A percentile compares a stretch with the other conserved stretches of the same genome.
phyloP scores from a whole-genome alignment of 2,113 vertebrate genomes.

The Syngnathus typhle region DNA sequence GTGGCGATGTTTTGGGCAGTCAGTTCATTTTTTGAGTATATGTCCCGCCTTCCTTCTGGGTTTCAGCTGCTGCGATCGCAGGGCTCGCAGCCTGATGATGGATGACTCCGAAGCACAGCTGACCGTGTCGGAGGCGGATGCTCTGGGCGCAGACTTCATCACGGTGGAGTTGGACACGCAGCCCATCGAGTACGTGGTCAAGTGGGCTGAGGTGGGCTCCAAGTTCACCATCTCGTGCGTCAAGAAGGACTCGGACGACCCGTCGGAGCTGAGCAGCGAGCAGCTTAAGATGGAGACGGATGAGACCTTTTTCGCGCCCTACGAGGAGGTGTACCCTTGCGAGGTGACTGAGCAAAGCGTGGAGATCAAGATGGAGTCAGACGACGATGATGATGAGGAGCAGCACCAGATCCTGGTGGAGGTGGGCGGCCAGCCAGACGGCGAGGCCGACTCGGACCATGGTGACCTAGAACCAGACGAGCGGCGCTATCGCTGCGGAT shows the following conservation, averaged over 20 bases:
- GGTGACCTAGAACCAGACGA: slow-evolving; percentile 46
- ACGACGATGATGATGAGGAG: slow-evolving; percentile 52
- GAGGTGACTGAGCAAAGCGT: slow-evolving; percentile 68
- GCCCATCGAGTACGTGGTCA: slow-evolving; percentile 74
- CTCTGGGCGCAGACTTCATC: slow-evolving; percentile 71
- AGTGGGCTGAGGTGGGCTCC: slow-evolving; percentile 72
- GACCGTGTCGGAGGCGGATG: slow-evolving; percentile 62
- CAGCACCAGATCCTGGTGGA: slow-evolving; percentile 57
- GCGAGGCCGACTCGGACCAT: slow-evolving; percentile 55
- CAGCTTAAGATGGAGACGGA: slow-evolving; percentile 66
- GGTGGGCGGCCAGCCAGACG: slow-evolving; percentile 52
- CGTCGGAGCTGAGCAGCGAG: slow-evolving; percentile 53
- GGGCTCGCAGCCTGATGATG: slow-evolving; percentile 38
- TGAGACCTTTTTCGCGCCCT: slow-evolving; percentile 65
- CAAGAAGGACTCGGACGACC: slow-evolving; percentile 68
- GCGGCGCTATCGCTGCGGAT: slow-evolving; percentile 59
- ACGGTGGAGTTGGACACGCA: slow-evolving; percentile 74
- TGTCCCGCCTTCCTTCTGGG: too few species aligned
- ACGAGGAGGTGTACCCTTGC: slow-evolving; percentile 70
- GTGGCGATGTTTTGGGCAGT: too few species aligned
- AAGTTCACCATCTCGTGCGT: slow-evolving; percentile 73
- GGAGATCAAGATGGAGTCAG: slow-evolving; percentile 64
- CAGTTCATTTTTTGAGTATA: too few species aligned
- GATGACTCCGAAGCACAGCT: slow-evolving; percentile 68
- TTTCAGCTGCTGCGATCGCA: background rate